Base-by-base conservation (phyloP, 1,140 invertebrate genomes). In the Meloidogyne exigua region DNA sequence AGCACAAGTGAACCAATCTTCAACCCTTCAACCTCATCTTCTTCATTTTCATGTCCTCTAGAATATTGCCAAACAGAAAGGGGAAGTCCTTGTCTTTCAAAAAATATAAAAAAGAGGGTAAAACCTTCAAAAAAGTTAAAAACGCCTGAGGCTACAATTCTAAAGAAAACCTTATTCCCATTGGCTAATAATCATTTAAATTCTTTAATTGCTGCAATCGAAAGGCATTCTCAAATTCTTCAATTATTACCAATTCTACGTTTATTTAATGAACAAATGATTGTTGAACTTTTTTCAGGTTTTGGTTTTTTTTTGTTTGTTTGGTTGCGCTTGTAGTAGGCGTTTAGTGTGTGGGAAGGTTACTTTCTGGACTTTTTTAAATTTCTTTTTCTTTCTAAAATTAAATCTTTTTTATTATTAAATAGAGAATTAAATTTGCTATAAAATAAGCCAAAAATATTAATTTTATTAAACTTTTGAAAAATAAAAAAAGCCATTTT, bases 231-330 rank as follows among this genome's bases (percentile, higher is more conserved):
- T 12, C 81, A 73, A n/a, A 66, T 88, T 13, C 78, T 88, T 9
- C 81, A 80, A 64, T 79, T 92, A 83, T 90, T 96, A 66, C 92
- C 93, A 0, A 91, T 92, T 11, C 89, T 95, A 25, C 91, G 93
- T 65, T 91, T 91, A 63, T 91, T 95, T 83, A 91, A 92, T 68
- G 91, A 92, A 2, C 89, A 91, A 49, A 91, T 94, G 49, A 90
- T 96, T 82, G 95, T 96, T 88, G 94, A 97, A 85, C 90, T 96
- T 42, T 96, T 96, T 89, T 86, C 87, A 42, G 68, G 68, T 36
- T 76, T 32, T 32, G 18, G 36, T 4, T 39, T 39, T 9, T n/a
- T n/a, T n/a, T n/a, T n/a, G n/a, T n/a, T 39, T 39, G 36, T 10
- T 39, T 39, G 9, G 36, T 2, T 32, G 28, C 7, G 28, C 28